A percentile compares a stretch with the other conserved stretches of the same genome.
Evolutionary conservation across 2,113 vertebrate species (phyloP).

Genomic region (Heterotilapia buettikoferi): DNA sequence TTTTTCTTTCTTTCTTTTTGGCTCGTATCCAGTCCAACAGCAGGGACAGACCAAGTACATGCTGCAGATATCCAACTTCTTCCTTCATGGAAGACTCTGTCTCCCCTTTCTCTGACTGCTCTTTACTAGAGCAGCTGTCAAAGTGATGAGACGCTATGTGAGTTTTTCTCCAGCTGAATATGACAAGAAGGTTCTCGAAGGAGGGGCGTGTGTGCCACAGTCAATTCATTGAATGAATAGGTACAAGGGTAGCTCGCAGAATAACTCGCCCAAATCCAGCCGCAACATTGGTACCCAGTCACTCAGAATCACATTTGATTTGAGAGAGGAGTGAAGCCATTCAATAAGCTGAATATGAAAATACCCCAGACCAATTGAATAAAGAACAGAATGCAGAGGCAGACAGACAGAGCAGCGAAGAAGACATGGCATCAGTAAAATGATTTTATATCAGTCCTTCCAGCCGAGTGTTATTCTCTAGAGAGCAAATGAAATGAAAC

Average conservation of each 20-base stretch:
- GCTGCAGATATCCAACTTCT: not conserved
- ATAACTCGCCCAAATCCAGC: not conserved
- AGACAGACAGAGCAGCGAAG: not conserved
- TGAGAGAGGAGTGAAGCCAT: conserved; percentile 9
- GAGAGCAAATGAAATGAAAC: not conserved
- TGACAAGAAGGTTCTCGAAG: not conserved
- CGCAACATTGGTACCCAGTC: not conserved
- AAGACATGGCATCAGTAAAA: conserved; percentile 11
- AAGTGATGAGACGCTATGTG: not conserved
- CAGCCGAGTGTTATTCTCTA: not conserved
- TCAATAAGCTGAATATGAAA: conserved; percentile 18
- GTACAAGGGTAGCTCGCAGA: not conserved
- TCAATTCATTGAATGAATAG: conserved; percentile 18
- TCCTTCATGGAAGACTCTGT: not conserved
- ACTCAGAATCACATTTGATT: conserved; percentile 1
- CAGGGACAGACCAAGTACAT: not conserved
- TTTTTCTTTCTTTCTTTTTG: not conserved
- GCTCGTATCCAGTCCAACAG: not conserved
- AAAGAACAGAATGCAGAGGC: not conserved
- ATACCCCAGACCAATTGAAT: not conserved
- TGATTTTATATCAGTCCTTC: not conserved
- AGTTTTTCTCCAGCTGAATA: not conserved
- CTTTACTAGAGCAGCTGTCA: not conserved
- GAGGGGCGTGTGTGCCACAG: not conserved
- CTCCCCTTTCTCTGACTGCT: not conserved